phyloP scores from a whole-genome alignment of 1,140 invertebrate species.

The Polypedilum pembai region DNA sequence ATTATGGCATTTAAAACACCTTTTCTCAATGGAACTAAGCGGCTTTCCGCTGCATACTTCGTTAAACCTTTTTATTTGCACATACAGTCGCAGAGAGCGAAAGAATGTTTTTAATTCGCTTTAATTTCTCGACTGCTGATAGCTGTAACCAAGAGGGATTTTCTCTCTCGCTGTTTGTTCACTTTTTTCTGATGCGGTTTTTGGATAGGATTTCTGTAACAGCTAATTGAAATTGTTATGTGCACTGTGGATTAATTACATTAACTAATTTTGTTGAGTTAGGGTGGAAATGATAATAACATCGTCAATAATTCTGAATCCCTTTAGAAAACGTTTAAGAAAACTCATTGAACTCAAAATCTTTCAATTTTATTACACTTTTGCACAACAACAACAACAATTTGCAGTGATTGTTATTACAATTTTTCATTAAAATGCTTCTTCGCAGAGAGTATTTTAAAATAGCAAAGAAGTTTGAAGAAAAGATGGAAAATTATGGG shows the following conservation, averaged over 20 bases:
- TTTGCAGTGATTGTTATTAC: constrained; percentile 8
- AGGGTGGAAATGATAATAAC: constrained; percentile 11
- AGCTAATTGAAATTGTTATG: constrained; percentile 26
- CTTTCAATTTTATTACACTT: no score
- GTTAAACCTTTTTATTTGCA: constrained; percentile 21
- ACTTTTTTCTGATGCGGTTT: not conserved
- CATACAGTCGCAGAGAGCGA: not conserved
- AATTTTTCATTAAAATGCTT: constrained; percentile 2
- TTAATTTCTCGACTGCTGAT: constrained; percentile 5
- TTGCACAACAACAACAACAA: not conserved
- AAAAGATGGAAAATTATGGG: constrained; percentile 9
- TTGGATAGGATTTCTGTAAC: not conserved
- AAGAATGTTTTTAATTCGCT: not conserved
- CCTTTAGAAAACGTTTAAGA: not conserved
- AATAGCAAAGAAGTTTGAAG: not conserved
- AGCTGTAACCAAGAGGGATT: not conserved
- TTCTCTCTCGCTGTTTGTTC: not conserved
- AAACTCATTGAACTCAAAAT: not conserved
- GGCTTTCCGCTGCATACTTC: constrained; percentile 26
- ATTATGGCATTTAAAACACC: constrained; percentile 27
- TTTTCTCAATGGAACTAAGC: constrained; percentile 24
- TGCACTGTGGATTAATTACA: constrained; percentile 26
- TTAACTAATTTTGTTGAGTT: not conserved
- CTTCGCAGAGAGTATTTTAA: not conserved
- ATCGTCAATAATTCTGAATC: not conserved